phyloP scores from a whole-genome alignment of 2,113 vertebrate species.

The Rhinoderma darwinii region DNA sequence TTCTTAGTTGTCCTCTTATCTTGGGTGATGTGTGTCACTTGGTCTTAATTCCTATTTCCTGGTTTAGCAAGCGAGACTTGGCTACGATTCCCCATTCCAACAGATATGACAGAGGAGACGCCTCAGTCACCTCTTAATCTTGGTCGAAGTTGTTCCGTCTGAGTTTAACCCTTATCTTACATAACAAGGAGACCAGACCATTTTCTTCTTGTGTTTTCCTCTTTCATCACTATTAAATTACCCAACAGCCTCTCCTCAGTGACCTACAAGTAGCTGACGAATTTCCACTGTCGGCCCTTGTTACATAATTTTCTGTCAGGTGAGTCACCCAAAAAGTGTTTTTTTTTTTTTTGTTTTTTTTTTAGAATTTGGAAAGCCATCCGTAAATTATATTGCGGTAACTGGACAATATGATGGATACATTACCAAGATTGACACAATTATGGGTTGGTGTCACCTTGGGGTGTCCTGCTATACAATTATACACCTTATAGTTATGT shows the following conservation, averaged over 20 bases:
- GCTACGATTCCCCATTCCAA: not conserved
- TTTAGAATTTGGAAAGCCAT: not conserved
- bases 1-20: not conserved
- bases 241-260: constrained; percentile 1
- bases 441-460: no score
- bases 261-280: not conserved
- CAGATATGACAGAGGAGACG: constrained; percentile 32
- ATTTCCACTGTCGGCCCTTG: not conserved
- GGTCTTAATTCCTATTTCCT: constrained; percentile 35
- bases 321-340: not conserved
- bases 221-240: constrained; percentile 39
- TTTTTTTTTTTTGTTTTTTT: not conserved
- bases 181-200: constrained; percentile 8
- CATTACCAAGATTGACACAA: not conserved
- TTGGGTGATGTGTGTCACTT: not conserved
- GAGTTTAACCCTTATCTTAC: constrained; percentile 44
- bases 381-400: not conserved
- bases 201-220: constrained; percentile 30
- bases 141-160: constrained; percentile 37
- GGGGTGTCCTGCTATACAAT: no score
- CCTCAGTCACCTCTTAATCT: constrained; percentile 43
- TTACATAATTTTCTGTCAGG: not conserved
- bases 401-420: not conserved
- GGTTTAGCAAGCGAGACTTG: constrained; percentile 28
- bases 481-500: no score